Percentiles rank a stretch among this genome's conserved stretches.
Evolutionary conservation across 2,888 invertebrate species (phyloP).

Genomic region (Eristalinus sepulchralis): DNA sequence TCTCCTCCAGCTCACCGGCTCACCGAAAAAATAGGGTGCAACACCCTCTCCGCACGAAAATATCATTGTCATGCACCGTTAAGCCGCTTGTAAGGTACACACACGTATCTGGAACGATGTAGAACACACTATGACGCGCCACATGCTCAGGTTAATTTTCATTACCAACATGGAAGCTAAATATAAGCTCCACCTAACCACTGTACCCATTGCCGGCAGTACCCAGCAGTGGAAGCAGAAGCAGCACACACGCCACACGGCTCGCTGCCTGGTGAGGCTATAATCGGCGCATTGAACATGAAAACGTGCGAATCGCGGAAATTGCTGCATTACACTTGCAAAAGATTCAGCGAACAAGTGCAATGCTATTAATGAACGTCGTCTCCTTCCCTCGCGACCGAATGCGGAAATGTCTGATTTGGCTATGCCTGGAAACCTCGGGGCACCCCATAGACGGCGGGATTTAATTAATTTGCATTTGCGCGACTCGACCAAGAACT

Average conservation of each 20-base stretch:
- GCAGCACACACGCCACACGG: not conserved
- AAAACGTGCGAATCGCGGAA: constrained; percentile 69
- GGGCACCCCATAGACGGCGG: not conserved
- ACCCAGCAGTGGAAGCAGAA: too few relatives aligned
- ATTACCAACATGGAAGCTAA: constrained; percentile 60
- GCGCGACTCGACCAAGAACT: not conserved
- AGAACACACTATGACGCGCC: constrained; percentile 17
- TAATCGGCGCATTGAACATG: constrained; percentile 57
- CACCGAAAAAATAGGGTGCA: constrained; percentile 59
- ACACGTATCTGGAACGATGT: constrained; percentile 22
- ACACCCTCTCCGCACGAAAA: constrained; percentile 68
- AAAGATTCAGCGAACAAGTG: constrained; percentile 52
- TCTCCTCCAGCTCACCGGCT: constrained; percentile 41
- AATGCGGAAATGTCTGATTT: constrained; percentile 47
- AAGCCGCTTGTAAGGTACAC: constrained; percentile 53
- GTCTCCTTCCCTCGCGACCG: constrained; percentile 24
- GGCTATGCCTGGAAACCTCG: not conserved
- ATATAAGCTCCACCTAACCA: constrained; percentile 21
- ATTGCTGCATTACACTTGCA: constrained; percentile 49
- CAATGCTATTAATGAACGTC: constrained; percentile 58
- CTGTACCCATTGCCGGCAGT: not conserved
- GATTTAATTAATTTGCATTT: constrained; percentile 50
- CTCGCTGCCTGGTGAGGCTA: constrained; percentile 12
- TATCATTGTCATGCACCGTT: constrained; percentile 65
- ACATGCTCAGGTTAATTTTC: constrained; percentile 37